Percentiles rank a stretch among this genome's conserved stretches.
phyloP scores from a whole-genome alignment of 2,113 vertebrate species.

The Butorides virescens region DNA sequence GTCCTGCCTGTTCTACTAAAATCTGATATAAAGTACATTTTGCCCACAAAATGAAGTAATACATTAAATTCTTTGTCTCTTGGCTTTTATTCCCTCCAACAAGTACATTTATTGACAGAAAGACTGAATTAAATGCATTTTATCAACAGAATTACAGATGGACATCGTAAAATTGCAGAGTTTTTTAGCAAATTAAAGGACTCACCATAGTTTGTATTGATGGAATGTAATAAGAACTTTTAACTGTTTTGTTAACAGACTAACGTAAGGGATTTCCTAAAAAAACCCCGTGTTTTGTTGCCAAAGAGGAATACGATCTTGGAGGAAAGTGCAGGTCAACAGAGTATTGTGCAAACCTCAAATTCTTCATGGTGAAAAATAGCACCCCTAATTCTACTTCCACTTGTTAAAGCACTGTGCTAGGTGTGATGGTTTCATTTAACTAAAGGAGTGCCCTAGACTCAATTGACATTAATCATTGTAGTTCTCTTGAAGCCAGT shows the following conservation, averaged over 20 bases:
- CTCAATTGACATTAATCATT: background rate
- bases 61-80: background rate
- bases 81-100: background rate
- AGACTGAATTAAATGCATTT: background rate
- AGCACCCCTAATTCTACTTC: background rate
- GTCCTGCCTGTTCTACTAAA: background rate
- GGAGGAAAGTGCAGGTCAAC: constrained; percentile 14
- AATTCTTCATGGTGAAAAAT: background rate
- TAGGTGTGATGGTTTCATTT: background rate
- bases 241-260: constrained; percentile 19
- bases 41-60: background rate
- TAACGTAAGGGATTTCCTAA: constrained; percentile 8
- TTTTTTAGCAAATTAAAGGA: background rate
- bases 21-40: background rate
- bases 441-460: background rate
- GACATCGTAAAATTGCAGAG: background rate
- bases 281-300: constrained; percentile 37
- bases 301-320: background rate
- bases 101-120: constrained; percentile 22
- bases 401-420: background rate
- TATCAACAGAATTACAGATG: background rate
- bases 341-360: background rate
- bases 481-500: background rate
- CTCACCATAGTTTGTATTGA: background rate
- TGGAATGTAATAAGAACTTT: background rate